A percentile compares a stretch with the other conserved stretches of the same genome.
phyloP scores from a whole-genome alignment of 2,797 vertebrate species.

The Hippocampus kuda region DNA sequence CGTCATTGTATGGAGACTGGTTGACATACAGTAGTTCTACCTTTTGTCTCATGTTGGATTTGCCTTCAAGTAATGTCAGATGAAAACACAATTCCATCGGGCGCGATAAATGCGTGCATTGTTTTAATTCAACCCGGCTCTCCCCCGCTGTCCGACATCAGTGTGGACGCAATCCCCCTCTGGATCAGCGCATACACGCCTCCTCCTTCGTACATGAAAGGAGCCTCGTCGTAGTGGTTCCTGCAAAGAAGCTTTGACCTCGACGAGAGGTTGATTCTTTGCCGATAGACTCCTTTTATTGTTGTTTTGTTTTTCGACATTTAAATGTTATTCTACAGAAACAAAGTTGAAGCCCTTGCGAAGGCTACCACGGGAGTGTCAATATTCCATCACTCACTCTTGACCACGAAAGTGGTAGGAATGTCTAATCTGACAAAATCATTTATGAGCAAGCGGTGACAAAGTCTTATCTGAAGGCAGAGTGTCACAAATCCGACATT shows the following conservation, averaged over 20 bases:
- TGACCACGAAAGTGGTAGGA: background rate
- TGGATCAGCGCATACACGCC: slow-evolving; percentile 14
- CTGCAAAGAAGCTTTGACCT: slow-evolving; percentile 43
- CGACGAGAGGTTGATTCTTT: slow-evolving; percentile 40
- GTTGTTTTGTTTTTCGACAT: slow-evolving; percentile 5
- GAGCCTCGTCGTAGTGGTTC: slow-evolving; percentile 39
- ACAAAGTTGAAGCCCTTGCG: background rate
- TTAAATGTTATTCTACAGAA: slow-evolving; percentile 39
- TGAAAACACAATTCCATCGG: background rate
- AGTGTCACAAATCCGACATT: background rate
- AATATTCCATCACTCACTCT: background rate
- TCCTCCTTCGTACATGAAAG: slow-evolving; percentile 13
- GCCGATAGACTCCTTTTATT: slow-evolving; percentile 7
- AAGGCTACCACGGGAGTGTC: background rate
- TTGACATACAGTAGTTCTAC: background rate
- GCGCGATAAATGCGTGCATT: background rate
- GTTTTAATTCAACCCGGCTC: slow-evolving; percentile 7
- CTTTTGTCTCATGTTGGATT: background rate
- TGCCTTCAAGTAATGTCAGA: background rate
- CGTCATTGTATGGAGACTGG: too few relatives aligned
- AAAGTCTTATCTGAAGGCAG: too few relatives aligned
- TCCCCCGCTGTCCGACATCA: slow-evolving; percentile 36
- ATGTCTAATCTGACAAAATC: background rate
- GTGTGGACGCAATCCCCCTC: slow-evolving; percentile 22
- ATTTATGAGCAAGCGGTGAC: background rate